phyloP scores from a whole-genome alignment of 2,888 invertebrate genomes.

The Monoplex corrugatus region DNA sequence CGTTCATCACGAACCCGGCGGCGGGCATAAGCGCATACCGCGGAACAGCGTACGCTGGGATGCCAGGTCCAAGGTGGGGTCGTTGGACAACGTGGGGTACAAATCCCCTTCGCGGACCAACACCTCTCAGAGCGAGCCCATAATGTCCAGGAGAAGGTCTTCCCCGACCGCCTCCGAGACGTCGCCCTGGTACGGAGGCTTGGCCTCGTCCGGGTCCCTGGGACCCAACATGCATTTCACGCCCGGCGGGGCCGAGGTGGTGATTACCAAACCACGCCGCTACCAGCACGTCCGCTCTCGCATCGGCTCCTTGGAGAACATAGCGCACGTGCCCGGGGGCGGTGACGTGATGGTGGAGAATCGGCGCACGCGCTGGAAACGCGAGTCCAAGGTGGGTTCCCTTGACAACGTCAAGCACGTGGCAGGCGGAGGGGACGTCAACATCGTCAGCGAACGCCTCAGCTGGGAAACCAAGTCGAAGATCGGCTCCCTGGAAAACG shows the following conservation, averaged over 20 bases:
- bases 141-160: background rate
- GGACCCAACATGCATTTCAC: conserved; percentile 65
- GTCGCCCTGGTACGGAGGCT: conserved; percentile 66
- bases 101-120: background rate
- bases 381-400: conserved; percentile 67
- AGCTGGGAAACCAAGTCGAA: conserved; percentile 88
- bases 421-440: conserved; percentile 67
- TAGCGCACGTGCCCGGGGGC: conserved; percentile 61
- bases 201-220: conserved; percentile 62
- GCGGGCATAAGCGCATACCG: conserved; percentile 65
- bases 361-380: conserved; percentile 63
- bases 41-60: conserved; percentile 82
- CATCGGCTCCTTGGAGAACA: conserved; percentile 69
- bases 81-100: conserved; percentile 68
- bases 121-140: conserved; percentile 50
- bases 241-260: conserved; percentile 62
- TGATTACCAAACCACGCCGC: background rate
- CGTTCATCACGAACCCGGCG: conserved; percentile 64
- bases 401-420: conserved; percentile 65
- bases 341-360: conserved; percentile 60
- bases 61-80: conserved; percentile 90
- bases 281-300: conserved; percentile 63
- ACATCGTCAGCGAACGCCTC: conserved; percentile 67
- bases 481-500: conserved; percentile 94
- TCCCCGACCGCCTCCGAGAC: conserved; percentile 31